Conservation (phyloP, 2,113 vertebrate species). For the Geococcyx californianus region DNA sequence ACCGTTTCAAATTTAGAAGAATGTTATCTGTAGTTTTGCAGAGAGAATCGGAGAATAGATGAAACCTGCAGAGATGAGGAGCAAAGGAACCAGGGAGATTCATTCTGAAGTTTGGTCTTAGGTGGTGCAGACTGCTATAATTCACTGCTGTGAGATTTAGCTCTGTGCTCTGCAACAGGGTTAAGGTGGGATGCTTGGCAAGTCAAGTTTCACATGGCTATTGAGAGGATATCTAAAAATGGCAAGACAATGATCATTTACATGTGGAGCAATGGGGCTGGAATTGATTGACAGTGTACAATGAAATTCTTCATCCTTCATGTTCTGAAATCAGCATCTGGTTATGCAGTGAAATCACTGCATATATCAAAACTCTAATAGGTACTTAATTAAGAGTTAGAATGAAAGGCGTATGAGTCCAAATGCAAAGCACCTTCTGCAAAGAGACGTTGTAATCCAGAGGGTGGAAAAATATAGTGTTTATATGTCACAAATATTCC, state of each 20-base stretch:
- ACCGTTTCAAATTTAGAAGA: background rate
- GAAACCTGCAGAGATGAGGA: background rate
- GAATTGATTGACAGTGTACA: background rate
- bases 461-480: background rate
- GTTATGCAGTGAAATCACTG: background rate
- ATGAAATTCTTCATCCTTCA: background rate
- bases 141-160: background rate
- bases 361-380: background rate
- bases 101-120: background rate
- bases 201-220: background rate
- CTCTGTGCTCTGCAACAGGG: background rate
- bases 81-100: background rate
- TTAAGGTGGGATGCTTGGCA: background rate
- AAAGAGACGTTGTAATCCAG: background rate
- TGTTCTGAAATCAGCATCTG: background rate
- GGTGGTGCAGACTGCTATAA: background rate
- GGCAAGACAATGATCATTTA: background rate
- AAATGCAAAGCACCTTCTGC: background rate
- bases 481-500: background rate
- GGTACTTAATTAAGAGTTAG: background rate
- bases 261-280: background rate
- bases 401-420: background rate
- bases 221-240: background rate
- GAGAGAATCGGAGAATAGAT: too few relatives aligned
- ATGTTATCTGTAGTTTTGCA: background rate